These are phyloP conservation scores for Cettia cetti DNA, from an alignment of 2,113 vertebrate species.

Conservation along the genomic window DNA sequence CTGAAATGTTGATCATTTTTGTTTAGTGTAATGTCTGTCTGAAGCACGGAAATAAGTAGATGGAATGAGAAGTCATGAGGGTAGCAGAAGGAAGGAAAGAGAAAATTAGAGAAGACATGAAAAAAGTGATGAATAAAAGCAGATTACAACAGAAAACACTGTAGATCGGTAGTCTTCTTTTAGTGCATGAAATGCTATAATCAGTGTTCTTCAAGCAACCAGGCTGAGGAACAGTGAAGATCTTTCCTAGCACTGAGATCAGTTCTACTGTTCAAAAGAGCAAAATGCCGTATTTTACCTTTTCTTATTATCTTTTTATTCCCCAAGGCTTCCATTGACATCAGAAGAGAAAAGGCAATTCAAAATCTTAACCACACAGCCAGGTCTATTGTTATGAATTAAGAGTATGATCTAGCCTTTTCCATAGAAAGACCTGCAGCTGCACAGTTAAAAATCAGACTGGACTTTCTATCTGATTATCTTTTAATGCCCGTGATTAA, in stretches of 20 bases:
- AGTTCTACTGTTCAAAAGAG: background rate
- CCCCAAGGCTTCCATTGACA: background rate
- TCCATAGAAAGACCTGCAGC: background rate
- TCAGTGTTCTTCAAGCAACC: background rate
- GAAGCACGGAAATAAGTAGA: background rate
- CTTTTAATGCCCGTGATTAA: background rate
- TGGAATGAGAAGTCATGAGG: background rate
- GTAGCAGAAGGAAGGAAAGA: background rate
- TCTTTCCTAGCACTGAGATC: background rate
- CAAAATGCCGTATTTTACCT: background rate
- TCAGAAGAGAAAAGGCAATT: background rate
- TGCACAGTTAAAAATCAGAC: background rate
- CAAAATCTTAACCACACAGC: background rate
- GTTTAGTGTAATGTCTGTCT: background rate
- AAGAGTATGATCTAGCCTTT: background rate
- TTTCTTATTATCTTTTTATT: background rate
- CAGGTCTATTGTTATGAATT: background rate
- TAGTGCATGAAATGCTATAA: background rate
- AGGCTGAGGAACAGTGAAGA: background rate
- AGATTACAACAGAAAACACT: background rate
- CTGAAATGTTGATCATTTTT: background rate
- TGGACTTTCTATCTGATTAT: background rate
- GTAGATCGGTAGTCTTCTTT: accelerated
- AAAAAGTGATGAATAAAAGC: background rate
- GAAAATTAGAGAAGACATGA: background rate